These are phyloP conservation scores for Champsocephalus esox DNA, from an alignment of 2,797 vertebrate species.

Conservation along the genomic window DNA sequence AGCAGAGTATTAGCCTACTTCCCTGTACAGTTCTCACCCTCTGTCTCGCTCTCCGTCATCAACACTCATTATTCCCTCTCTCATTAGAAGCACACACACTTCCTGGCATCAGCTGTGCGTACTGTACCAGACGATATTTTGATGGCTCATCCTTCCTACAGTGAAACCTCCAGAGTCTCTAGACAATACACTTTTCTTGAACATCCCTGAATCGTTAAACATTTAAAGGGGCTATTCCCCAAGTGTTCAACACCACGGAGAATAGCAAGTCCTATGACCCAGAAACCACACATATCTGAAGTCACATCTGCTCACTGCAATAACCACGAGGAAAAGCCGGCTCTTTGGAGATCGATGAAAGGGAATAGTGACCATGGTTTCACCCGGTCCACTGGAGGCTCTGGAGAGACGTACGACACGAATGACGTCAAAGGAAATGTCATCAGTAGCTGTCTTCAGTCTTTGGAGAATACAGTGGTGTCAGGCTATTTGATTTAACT, in stretches of 20 bases:
- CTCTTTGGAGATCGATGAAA: conserved; percentile 55
- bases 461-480: background rate
- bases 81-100: conserved; percentile 26
- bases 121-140: conserved; percentile 14
- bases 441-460: conserved; percentile 1
- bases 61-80: conserved; percentile 35
- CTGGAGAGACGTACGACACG: background rate
- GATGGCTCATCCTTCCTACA: conserved; percentile 24
- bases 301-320: conserved; percentile 46
- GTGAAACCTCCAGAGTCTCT: background rate
- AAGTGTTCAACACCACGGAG: conserved; percentile 47
- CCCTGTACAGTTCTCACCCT: conserved; percentile 11
- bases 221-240: conserved; percentile 65
- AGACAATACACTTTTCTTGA: conserved; percentile 35
- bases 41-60: conserved; percentile 19
- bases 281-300: conserved; percentile 55
- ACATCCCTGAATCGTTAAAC: conserved; percentile 61
- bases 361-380: conserved; percentile 51
- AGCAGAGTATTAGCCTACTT: conserved; percentile 55
- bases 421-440: conserved; percentile 46
- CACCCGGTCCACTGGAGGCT: conserved; percentile 20
- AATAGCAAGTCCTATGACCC: conserved; percentile 61
- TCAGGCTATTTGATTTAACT: conserved; percentile 19
- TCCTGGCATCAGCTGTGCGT: conserved; percentile 12
- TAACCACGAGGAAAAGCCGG: conserved; percentile 38